Evolutionary conservation across 2,888 invertebrate species (phyloP), one percentile per base, ranked within the genome.

Genomic region (Oxyscelio sp.): DNA sequence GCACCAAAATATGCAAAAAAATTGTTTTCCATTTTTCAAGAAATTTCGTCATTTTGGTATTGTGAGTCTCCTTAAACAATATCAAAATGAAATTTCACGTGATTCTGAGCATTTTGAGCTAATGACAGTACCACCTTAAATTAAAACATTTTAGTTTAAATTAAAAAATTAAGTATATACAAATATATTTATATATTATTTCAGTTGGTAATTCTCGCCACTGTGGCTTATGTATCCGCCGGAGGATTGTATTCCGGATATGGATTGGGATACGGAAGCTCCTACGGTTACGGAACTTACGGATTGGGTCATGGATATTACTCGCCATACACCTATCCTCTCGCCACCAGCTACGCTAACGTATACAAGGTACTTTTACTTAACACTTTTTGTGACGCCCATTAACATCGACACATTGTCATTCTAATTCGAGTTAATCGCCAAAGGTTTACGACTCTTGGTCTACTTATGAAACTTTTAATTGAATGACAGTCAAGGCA

Each of bases 181-280:
- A n/a, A n/a, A n/a, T n/a, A n/a, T n/a, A n/a, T n/a, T n/a, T n/a
- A n/a, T n/a, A n/a, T n/a, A n/a, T n/a, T n/a, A 27, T 91, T 91
- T 0, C 91, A 96, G 96, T 92, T 95, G 88, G 94, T 95, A 74
- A 94, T 96, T 93, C 91, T 95, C 88, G 94, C 95, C 85, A 56
- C 78, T 21, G 86, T 91, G 83, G 91, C 92, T n/a, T 92, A 88
- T 74, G 93, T 89, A 31, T 91, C 93, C 8, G 92, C 92, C 17
- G 92, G 92, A 58, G 89, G 88, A 17, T 79, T 92, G 4, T 90
- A 89, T 54, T 87, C 90, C 59, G 87, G 90, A 77, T 86, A 90
- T 66, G 85, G 86, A 54, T 86, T 90, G 70, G 81, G 88, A 65
- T 79, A 90, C 81, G 85, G 86, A 17, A 83, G 86, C 40, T 61